Evolutionary conservation across 2,888 invertebrate genomes (phyloP).

Genomic region (Coenonympha arcania): DNA sequence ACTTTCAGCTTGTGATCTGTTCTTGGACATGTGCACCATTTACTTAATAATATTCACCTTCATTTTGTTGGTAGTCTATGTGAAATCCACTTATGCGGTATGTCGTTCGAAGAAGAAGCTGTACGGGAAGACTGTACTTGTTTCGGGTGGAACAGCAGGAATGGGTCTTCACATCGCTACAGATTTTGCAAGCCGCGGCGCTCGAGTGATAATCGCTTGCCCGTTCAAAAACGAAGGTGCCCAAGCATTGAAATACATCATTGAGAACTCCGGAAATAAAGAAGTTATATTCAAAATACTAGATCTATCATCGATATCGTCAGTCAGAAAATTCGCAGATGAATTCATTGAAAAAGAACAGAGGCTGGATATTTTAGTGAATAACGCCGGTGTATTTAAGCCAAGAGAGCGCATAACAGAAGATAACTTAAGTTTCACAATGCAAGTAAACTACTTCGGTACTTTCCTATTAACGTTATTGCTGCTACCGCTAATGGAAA

Average conservation of each 20-base stretch:
- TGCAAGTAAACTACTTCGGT: slow-evolving; percentile 94
- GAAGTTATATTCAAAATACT: slow-evolving; percentile 79
- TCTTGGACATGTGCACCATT: background rate
- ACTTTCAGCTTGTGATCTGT: no score
- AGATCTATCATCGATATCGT: slow-evolving; percentile 78
- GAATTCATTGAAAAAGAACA: slow-evolving; percentile 36
- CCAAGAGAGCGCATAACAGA: slow-evolving; percentile 73
- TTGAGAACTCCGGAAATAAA: slow-evolving; percentile 75
- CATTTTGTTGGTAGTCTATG: slow-evolving; percentile 38
- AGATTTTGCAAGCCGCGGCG: slow-evolving; percentile 50
- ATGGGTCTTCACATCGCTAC: slow-evolving; percentile 52
- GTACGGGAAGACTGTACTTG: slow-evolving; percentile 46
- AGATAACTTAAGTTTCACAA: slow-evolving; percentile 87
- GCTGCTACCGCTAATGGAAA: slow-evolving; percentile 82
- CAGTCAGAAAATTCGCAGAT: slow-evolving; percentile 25
- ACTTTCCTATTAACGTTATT: slow-evolving; percentile 91
- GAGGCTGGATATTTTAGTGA: slow-evolving; percentile 84
- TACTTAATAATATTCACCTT: slow-evolving; percentile 4
- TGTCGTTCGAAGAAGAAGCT: slow-evolving; percentile 37
- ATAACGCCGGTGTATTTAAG: slow-evolving; percentile 86
- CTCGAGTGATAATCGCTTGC: slow-evolving; percentile 50
- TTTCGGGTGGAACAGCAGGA: slow-evolving; percentile 60
- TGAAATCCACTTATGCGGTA: slow-evolving; percentile 48
- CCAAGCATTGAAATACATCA: slow-evolving; percentile 70
- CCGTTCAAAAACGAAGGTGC: slow-evolving; percentile 47